Base-by-base conservation (phyloP, 2,113 vertebrate genomes). In the Caranx melampygus region DNA sequence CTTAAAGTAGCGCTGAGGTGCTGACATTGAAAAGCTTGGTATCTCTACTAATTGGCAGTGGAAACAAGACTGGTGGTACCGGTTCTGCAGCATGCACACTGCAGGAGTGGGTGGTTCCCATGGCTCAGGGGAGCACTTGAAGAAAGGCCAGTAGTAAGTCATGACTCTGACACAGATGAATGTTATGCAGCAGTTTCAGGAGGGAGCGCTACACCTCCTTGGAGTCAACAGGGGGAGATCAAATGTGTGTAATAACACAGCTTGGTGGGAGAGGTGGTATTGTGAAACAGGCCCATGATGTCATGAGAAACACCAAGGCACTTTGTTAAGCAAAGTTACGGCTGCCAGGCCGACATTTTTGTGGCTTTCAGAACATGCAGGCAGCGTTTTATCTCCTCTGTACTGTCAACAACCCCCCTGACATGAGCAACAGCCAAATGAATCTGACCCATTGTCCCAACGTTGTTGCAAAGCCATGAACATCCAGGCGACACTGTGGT, bases 281-380 rank as follows among this genome's bases (percentile, higher is more conserved):
- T 74, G 74, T 61, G 66, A 71, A 79, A 79, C 59, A 20, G 26
- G 20, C 1, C 11, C 14, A 10, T 72, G 60, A 84, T 75, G 37
- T 84, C 72, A 76, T 71, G 83, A 10, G 51, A 75, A 67, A 78
- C 13, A 33, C 14, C 5, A 20, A n/a, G 9, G 26, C n/a, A 0
- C 4, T 51, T 11, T 66, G n/a, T 83, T 10, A 3, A n/a, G 61
- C 20, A 72, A 77, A 0, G 18, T 2, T 44, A 18, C n/a, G 7
- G 18, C 21, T 54, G 47, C 40, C 45, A 61, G 49, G n/a, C 8
- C n/a, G 16, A 3, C 8, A 49, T 55, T 26, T 62, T 3, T 66
- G 21, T 3, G 2, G 26, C 9, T 4, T 16, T 18, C 31, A 7
- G 12, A 33, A 31, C 21, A 34, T 3, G 18, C 58, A 1, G 15